Evolutionary conservation across 53 echinoderm and acorn worm genomes (phyloP), one percentile per base, ranked within the genome.

Genomic region (Henricia sp.): DNA sequence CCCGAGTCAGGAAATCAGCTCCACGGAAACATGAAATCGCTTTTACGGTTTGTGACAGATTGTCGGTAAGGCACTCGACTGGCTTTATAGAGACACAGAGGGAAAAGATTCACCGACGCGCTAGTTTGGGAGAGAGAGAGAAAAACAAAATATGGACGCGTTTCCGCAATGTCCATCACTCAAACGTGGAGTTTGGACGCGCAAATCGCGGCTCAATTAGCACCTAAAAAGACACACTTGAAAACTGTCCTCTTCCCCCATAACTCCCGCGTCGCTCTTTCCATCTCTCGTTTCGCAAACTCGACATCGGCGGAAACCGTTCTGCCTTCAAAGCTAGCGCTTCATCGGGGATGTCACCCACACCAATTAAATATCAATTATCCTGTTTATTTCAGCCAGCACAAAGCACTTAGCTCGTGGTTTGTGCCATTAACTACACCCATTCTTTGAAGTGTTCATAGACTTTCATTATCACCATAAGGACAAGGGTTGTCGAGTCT

Each of bases 11-110:
- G 80, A 80, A 80, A 62, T 64, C 29, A 44, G 62, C 64, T 46
- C 80, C 64, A 64, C 21, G 63, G 80, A 80, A 80, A 80, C 80
- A 80, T 64, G 80, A 46, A 63, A 80, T 80, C 64, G 80, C 80
- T 80, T 80, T 80, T 80, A 63, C 63, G 80, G 27, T 40, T 2
- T 62, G 42, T 80, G 80, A 80, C 80, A 80, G 80, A 80, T 80
- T 63, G 80, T 42, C 80, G 48, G 80, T 42, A 23, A 62, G 21
- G 33, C 64, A 63, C 80, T 80, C 48, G 19, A 80, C 32, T 44
- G 1, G 48, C 48, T 11, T 40, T 64, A n/a, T 24, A 39, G 40
- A 57, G 55, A 5, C 44, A 16, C 1, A 20, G 52, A 52, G 34
- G 19, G 32, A 53, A 2, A 48, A 3, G 55, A 55, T 1, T n/a